Conservation (phyloP, 35 echinoderm and acorn worm genomes). For the Apostichopus californicus region DNA sequence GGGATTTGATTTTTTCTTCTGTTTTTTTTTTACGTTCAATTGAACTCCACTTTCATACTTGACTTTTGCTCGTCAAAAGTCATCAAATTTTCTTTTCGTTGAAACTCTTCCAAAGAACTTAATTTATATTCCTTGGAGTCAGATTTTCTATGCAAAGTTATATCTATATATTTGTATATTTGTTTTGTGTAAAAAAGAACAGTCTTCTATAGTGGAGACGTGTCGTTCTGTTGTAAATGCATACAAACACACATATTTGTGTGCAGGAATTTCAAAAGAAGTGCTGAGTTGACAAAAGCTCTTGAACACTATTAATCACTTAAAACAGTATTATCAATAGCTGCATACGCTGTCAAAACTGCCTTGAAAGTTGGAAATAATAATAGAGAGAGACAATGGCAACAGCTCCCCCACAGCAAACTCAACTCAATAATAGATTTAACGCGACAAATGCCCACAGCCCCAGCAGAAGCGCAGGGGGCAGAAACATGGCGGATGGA, state of each 20-base stretch:
- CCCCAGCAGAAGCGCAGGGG: slow-evolving; percentile 55
- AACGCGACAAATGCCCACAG: slow-evolving; percentile 70
- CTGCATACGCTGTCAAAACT: slow-evolving; percentile 19
- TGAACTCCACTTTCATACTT: slow-evolving; percentile 62
- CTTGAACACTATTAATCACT: slow-evolving; percentile 21
- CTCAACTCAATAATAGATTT: slow-evolving; percentile 41
- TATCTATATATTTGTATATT: slow-evolving; percentile 50
- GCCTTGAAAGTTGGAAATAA: slow-evolving; percentile 21
- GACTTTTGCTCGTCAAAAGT: neutral
- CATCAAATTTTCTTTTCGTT: slow-evolving; percentile 22
- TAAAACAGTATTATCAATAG: slow-evolving; percentile 35
- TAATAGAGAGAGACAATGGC: slow-evolving; percentile 61
- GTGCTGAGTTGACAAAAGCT: slow-evolving; percentile 21
- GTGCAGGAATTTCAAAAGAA: neutral
- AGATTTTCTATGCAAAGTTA: slow-evolving; percentile 56
- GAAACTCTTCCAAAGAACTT: slow-evolving; percentile 67
- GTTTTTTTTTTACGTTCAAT: slow-evolving; percentile 56
- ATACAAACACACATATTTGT: neutral
- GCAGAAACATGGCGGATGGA: slow-evolving; percentile 26
- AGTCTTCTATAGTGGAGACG: neutral
- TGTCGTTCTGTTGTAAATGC: neutral
- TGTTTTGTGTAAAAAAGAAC: slow-evolving; percentile 22
- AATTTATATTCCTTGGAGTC: slow-evolving; percentile 66
- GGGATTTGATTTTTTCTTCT: slow-evolving; percentile 26
- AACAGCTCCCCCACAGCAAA: slow-evolving; percentile 66